Percentiles rank a stretch among this genome's conserved stretches.
Evolutionary conservation across 2,888 invertebrate genomes (phyloP).

Genomic region (Urechis unicinctus): DNA sequence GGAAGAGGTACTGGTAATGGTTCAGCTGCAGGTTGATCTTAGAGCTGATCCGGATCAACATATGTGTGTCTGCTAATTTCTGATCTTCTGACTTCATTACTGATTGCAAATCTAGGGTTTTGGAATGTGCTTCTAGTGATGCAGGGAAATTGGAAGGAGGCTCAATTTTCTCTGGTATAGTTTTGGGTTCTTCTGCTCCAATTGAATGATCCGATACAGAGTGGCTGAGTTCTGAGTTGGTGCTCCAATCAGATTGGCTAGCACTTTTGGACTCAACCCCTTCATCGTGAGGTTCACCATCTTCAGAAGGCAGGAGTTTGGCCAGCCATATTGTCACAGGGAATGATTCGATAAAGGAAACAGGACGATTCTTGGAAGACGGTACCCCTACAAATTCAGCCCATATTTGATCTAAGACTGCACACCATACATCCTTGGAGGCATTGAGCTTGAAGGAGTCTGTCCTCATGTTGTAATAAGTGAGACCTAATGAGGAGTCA

Average conservation of each 20-base stretch:
- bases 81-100: neutral
- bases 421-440: slow-evolving; percentile 79
- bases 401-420: slow-evolving; percentile 84
- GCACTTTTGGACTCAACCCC: too few species aligned
- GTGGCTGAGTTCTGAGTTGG: neutral
- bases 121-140: too few species aligned
- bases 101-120: too few species aligned
- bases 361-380: slow-evolving; percentile 32
- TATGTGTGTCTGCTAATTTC: slow-evolving; percentile 59
- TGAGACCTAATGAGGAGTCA: slow-evolving; percentile 2
- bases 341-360: slow-evolving; percentile 59
- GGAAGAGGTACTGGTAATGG: slow-evolving; percentile 86
- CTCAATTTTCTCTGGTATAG: too few species aligned
- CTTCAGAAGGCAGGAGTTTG: slow-evolving; percentile 1
- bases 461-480: slow-evolving; percentile 21
- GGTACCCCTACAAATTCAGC: slow-evolving; percentile 82
- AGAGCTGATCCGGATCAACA: slow-evolving; percentile 74
- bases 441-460: slow-evolving; percentile 32
- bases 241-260: too few species aligned
- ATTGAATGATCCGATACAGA: neutral
- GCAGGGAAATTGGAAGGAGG: too few species aligned
- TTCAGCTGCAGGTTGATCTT: slow-evolving; percentile 83
- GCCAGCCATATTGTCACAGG: slow-evolving; percentile 69
- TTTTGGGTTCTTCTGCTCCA: neutral
- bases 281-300: neutral